Percentiles rank a stretch among this genome's conserved stretches.
Evolutionary conservation across 2,888 invertebrate species (phyloP).

Genomic region (Chironomus tentans): DNA sequence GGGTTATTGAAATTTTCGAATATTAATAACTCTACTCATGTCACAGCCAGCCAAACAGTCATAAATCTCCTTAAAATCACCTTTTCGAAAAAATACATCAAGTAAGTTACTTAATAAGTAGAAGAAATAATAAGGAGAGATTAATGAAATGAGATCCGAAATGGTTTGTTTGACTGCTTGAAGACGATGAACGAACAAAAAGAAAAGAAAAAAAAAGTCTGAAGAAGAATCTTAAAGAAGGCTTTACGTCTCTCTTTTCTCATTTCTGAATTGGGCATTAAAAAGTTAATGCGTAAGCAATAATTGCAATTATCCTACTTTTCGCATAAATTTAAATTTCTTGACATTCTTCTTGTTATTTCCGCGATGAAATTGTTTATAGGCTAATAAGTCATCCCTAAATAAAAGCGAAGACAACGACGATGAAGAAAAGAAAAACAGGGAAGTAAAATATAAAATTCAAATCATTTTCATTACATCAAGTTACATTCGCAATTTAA

Average conservation of each 20-base stretch:
- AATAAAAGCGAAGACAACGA: not conserved
- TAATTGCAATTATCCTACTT: not conserved
- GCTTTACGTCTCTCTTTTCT: not conserved
- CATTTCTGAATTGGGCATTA: not conserved
- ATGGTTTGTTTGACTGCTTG: not conserved
- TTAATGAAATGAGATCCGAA: conserved; percentile 4
- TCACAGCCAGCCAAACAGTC: too few relatives aligned
- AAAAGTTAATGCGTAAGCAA: not conserved
- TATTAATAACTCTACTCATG: too few relatives aligned
- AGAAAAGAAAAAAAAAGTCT: not conserved
- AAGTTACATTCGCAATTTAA: not conserved
- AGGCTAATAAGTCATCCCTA: not conserved
- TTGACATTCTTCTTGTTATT: not conserved
- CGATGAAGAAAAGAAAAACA: not conserved
- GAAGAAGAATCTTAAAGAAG: not conserved
- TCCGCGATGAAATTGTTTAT: not conserved
- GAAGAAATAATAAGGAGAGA: not conserved
- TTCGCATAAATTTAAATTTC: not conserved
- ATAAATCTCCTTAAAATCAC: too few relatives aligned
- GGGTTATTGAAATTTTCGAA: too few relatives aligned
- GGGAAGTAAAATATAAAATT: conserved; percentile 1
- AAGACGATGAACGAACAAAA: not conserved
- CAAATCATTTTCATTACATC: conserved; percentile 7
- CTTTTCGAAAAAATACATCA: not conserved
- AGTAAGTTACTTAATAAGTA: not conserved